Percentiles rank a stretch among this genome's conserved stretches.
phyloP scores from a whole-genome alignment of 2,888 invertebrate genomes.

The Agrypnus murinus region DNA sequence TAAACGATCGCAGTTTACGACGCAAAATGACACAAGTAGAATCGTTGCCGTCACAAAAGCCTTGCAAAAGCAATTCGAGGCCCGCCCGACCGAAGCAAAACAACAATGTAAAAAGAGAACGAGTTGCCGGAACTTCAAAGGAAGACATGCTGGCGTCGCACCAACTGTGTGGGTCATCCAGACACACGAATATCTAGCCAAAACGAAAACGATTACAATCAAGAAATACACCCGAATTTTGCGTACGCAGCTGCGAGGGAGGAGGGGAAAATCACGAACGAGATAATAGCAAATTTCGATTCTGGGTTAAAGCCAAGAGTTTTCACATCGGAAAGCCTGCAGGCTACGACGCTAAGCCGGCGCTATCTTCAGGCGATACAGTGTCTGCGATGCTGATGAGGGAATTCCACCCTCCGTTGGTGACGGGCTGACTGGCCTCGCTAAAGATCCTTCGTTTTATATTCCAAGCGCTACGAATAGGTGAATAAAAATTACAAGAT shows the following conservation, averaged over 20 bases:
- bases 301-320: constrained; percentile 98
- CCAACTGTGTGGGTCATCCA: constrained; percentile 93
- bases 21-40: constrained; percentile 58
- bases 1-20: constrained; percentile 72
- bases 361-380: constrained; percentile 81
- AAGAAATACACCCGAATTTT: constrained; percentile 93
- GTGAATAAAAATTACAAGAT: constrained; percentile 1
- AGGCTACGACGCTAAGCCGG: constrained; percentile 82
- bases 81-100: constrained; percentile 72
- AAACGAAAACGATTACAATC: constrained; percentile 86
- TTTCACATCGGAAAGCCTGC: constrained; percentile 86
- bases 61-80: constrained; percentile 72
- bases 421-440: constrained; percentile 76
- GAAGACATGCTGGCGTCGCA: constrained; percentile 84
- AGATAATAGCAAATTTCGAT: constrained; percentile 96
- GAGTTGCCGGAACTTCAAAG: constrained; percentile 73
- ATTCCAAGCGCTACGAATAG: constrained; percentile 6
- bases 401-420: constrained; percentile 72
- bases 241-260: constrained; percentile 88
- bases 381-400: constrained; percentile 77
- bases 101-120: constrained; percentile 73
- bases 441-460: constrained; percentile 73
- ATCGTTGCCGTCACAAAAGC: constrained; percentile 63
- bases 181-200: constrained; percentile 95
- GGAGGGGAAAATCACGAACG: constrained; percentile 90